phyloP scores from a whole-genome alignment of 2,888 invertebrate genomes.

The Atethmia centrago region DNA sequence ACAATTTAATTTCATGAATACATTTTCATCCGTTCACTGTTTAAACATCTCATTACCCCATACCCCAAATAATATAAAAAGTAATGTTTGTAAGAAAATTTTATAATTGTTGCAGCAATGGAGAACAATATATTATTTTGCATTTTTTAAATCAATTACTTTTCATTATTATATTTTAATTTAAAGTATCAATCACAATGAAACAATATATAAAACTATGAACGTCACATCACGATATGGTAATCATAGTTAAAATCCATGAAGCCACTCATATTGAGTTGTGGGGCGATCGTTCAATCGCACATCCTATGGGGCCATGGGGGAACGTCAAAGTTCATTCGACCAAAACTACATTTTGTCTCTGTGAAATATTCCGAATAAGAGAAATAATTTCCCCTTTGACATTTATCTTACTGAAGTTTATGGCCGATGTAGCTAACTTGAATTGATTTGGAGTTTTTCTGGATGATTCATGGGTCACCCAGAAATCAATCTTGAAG shows the following conservation, averaged over 20 bases:
- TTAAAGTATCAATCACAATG: background rate
- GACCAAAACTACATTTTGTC: conserved; percentile 76
- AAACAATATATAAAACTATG: conserved; percentile 35
- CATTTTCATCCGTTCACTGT: background rate
- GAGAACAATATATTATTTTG: background rate
- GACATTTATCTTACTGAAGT: conserved; percentile 31
- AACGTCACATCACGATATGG: conserved; percentile 68
- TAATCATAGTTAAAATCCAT: conserved; percentile 73
- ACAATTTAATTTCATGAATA: conserved; percentile 68
- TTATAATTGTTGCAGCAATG: no score
- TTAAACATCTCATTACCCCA: background rate
- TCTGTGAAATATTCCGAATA: conserved; percentile 66
- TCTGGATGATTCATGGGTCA: conserved; percentile 10
- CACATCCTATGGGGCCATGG: conserved; percentile 78
- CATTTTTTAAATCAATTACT: background rate
- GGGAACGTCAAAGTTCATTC: conserved; percentile 73
- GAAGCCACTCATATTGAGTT: conserved; percentile 69
- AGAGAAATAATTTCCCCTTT: conserved; percentile 54
- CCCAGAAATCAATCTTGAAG: background rate
- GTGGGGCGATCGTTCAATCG: conserved; percentile 77
- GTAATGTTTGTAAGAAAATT: background rate
- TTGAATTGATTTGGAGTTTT: conserved; percentile 8
- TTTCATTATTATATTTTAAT: background rate
- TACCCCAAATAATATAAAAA: background rate
- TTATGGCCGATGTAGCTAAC: background rate